Base-by-base conservation (phyloP, 2,888 invertebrate species). In the Harpalus rubripes region DNA sequence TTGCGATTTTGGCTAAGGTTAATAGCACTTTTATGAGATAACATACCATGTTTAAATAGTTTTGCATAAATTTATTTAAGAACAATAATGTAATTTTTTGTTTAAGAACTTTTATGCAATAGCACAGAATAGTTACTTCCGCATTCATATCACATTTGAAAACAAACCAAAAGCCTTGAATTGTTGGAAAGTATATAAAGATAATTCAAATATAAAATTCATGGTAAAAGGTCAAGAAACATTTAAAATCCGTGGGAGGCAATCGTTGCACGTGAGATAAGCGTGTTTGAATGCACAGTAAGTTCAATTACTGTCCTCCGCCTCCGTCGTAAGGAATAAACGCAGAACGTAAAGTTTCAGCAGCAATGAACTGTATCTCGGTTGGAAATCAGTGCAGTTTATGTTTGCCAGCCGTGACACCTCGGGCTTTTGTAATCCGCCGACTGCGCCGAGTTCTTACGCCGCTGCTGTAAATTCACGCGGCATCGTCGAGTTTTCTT, bases 321-420 rank as follows among this genome's bases (percentile, higher is more conserved):
- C 44, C 58, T 16, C 5, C 15, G 59, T 65, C 81, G 81, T 52
- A 65, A 65, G 81, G 44, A 63, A 81, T 81, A 81, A 81, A 65
- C 81, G 81, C 65, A 39, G 10, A n/a, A 44, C 81, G 65, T 81
- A 81, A 81, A 81, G 81, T 81, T 81, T 44, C 63, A 81, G 74
- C 83, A 72, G 83, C 83, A 83, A 83, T 83, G 83, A 83, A 83
- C 18, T 83, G 76, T 83, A 83, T 83, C 83, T 83, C 15, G 76
- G 83, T 83, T 61, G 83, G 61, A 83, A 83, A 83, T 83, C 83
- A 83, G 83, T 83, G 83, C 83, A 83, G 83, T 83, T 83, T 83
- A 83, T 83, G 83, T 76, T 74, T 83, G 58, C 81, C 68, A 83
- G 83, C 16, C 83, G 58, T 83, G 83, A 76, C 83, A 83, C 83